These are phyloP conservation scores for Gnatocerus cornutus DNA, from an alignment of 2,888 invertebrate genomes.

Conservation along the genomic window DNA sequence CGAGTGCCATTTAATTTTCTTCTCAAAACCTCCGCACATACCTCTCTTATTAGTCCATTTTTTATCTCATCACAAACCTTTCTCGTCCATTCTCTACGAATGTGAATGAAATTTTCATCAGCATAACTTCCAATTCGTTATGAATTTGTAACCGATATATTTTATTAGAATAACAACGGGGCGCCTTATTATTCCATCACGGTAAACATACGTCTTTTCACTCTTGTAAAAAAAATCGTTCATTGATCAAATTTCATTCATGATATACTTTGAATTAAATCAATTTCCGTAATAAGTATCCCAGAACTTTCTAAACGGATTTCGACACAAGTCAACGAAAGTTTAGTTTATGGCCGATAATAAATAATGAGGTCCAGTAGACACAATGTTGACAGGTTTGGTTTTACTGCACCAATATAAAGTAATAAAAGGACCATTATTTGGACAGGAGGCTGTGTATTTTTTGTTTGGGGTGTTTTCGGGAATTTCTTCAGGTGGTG, in stretches of 20 bases:
- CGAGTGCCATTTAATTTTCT: no score
- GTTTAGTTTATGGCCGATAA: slow-evolving; percentile 25
- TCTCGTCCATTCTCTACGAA: not conserved
- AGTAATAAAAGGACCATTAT: slow-evolving; percentile 28
- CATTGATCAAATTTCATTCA: slow-evolving; percentile 31
- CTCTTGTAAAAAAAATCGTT: slow-evolving; percentile 15
- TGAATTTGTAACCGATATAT: slow-evolving; percentile 27
- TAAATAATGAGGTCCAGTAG: slow-evolving; percentile 15
- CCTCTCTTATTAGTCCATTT: no score
- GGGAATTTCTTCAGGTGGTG: slow-evolving; percentile 15
- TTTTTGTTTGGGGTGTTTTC: slow-evolving; percentile 5
- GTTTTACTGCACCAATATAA: slow-evolving; percentile 36
- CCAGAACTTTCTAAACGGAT: slow-evolving; percentile 8
- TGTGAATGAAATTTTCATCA: slow-evolving; percentile 5
- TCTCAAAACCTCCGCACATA: no score
- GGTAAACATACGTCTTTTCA: slow-evolving; percentile 4
- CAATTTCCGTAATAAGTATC: not conserved
- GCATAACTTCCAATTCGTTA: slow-evolving; percentile 11
- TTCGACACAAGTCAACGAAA: slow-evolving; percentile 1
- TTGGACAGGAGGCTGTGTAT: not conserved
- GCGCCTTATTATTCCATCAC: slow-evolving; percentile 10
- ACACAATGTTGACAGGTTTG: slow-evolving; percentile 24
- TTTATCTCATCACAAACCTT: not conserved
- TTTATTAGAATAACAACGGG: slow-evolving; percentile 27
- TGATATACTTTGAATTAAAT: slow-evolving; percentile 2